Conservation (phyloP, 1,140 invertebrate genomes). For the Ctenoplectra terminalis region DNA sequence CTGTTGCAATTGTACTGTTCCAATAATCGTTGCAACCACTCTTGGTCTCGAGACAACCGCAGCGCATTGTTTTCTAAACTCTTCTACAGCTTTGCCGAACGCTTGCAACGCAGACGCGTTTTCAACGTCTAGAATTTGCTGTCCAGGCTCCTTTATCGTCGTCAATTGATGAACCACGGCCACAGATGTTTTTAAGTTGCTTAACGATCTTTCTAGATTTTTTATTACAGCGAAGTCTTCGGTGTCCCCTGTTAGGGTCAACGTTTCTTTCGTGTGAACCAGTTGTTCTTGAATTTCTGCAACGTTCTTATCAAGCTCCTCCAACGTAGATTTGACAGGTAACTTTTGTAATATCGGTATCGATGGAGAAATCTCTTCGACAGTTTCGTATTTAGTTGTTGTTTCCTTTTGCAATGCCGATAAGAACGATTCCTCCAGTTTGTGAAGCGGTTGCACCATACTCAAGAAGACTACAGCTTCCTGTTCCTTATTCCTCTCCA, state of each 20-base stretch:
- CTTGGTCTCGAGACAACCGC: conserved; percentile 10
- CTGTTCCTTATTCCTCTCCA: not conserved
- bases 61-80: conserved; percentile 53
- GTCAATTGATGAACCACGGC: conserved; percentile 53
- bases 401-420: conserved; percentile 13
- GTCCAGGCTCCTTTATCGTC: conserved; percentile 38
- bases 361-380: not conserved
- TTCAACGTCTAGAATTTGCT: conserved; percentile 51
- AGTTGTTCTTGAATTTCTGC: conserved; percentile 48
- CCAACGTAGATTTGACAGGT: conserved; percentile 32
- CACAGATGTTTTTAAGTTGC: conserved; percentile 49
- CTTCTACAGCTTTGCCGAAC: conserved; percentile 50
- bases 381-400: not conserved
- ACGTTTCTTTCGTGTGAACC: not conserved
- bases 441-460: conserved; percentile 54
- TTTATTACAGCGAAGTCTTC: conserved; percentile 28
- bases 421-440: conserved; percentile 46
- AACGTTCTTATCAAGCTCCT: conserved; percentile 44
- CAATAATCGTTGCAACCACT: conserved; percentile 41
- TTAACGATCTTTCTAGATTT: conserved; percentile 38
- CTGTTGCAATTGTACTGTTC: not conserved
- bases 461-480: conserved; percentile 31
- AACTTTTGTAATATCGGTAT: conserved; percentile 32
- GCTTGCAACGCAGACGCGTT: conserved; percentile 50
- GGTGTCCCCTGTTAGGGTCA: not conserved